Base-by-base conservation (phyloP, 1,140 invertebrate species). In the Cyrtorhinus lividipennis region DNA sequence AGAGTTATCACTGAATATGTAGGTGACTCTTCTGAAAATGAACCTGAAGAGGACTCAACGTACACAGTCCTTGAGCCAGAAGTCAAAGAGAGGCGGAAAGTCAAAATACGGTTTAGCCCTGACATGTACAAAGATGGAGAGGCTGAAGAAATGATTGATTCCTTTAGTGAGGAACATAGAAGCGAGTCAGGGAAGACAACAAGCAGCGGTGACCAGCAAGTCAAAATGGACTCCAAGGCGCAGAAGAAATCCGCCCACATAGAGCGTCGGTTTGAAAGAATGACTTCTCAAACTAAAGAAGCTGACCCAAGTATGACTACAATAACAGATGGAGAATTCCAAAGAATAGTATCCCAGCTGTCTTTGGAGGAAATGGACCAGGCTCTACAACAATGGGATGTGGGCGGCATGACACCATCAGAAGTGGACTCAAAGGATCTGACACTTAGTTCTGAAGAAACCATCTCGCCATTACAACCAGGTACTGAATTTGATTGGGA, bases 231-330 rank as follows among this genome's bases (percentile, higher is more conserved):
- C 57, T 25, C 46, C 46, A 61, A 66, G 24, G 62, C 61, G 23
- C 64, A 67, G 48, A 66, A 66, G 60, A 68, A 56, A 56, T n/a
- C 53, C 18, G 45, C 71, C 67, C 73, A 77, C 63, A 76, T 81
- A 48, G 80, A 81, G 68, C 71, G 76, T 59, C 77, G 78, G 69
- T 81, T 81, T 69, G 78, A 80, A 70, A 72, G 79, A 67, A 75
- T 81, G 73, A 77, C 79, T 63, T 77, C 77, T 12, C 71, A 77
- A 59, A 71, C 68, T 18, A 56, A 69, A 38, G 68, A 71, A 63
- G 62, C 67, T 45, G 64, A 63, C 26, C 48, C 62, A 13, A 64
- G 48, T 24, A 45, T 60, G 18, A 66, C 63, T 30, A 59, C 64
- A 48, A 63, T 71, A 20, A 69, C 69, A 0, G 74, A 75, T 68